Evolutionary conservation across 1,140 invertebrate species (phyloP).

Genomic region (Drosophila triauraria): DNA sequence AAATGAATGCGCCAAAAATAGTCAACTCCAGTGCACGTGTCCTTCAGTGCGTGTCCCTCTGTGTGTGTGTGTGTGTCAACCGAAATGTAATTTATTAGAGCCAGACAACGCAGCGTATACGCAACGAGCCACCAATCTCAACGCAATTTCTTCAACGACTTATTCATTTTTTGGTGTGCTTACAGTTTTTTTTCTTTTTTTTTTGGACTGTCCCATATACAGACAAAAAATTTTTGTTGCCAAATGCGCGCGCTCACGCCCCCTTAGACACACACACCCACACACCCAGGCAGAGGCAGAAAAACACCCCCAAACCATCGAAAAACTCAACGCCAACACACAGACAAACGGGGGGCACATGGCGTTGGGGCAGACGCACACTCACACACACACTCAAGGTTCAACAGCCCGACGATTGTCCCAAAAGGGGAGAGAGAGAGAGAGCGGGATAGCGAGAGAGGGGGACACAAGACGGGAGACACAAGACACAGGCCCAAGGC

Average conservation of each 20-base stretch:
- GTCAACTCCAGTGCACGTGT: constrained; percentile 29
- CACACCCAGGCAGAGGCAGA: constrained; percentile 5
- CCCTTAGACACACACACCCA: constrained; percentile 21
- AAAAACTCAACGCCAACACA: constrained; percentile 17
- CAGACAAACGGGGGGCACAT: constrained; percentile 38
- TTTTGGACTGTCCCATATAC: constrained; percentile 64
- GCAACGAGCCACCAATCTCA: constrained; percentile 41
- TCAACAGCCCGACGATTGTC: constrained; percentile 80
- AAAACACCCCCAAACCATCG: constrained; percentile 4
- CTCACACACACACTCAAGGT: constrained; percentile 74
- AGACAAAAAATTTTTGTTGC: constrained; percentile 72
- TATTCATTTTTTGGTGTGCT: constrained; percentile 38
- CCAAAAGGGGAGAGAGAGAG: constrained; percentile 32
- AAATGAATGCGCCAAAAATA: constrained; percentile 17
- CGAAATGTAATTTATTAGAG: constrained; percentile 47
- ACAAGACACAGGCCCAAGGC: constrained; percentile 53
- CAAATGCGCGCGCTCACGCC: constrained; percentile 77
- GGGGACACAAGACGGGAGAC: constrained; percentile 22
- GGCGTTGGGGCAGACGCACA: constrained; percentile 47
- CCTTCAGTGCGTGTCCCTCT: constrained; percentile 4
- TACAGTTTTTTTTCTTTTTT: constrained; percentile 1
- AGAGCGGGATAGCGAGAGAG: not conserved
- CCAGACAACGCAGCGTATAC: constrained; percentile 72
- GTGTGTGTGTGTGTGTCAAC: constrained; percentile 19
- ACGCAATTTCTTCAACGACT: constrained; percentile 37